phyloP scores from a whole-genome alignment of 2,888 invertebrate species.

The Deilephila elpenor region DNA sequence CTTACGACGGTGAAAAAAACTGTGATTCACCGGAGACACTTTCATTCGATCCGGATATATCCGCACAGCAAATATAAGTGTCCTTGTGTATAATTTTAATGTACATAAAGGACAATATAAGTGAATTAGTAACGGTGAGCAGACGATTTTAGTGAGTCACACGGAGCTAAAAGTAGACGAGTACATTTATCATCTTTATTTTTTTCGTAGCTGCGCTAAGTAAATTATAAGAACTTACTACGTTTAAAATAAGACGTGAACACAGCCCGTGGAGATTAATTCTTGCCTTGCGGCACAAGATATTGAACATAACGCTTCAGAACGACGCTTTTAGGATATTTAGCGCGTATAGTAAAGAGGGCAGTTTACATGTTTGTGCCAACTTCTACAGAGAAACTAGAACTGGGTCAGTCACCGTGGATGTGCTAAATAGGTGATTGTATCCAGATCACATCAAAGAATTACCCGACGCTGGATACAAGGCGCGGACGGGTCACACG shows the following conservation, averaged over 20 bases:
- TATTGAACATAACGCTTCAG: constrained; percentile 46
- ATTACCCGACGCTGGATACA: constrained; percentile 56
- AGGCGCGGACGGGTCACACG: constrained; percentile 55
- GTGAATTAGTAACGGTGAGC: constrained; percentile 54
- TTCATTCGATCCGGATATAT: constrained; percentile 80
- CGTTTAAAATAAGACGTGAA: constrained; percentile 45
- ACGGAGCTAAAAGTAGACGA: constrained; percentile 45
- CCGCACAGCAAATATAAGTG: constrained; percentile 73
- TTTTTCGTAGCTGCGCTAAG: constrained; percentile 47
- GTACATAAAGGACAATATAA: constrained; percentile 73
- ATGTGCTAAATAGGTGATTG: constrained; percentile 75
- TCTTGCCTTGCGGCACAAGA: constrained; percentile 45
- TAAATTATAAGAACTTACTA: constrained; percentile 46
- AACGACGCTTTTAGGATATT: constrained; percentile 64
- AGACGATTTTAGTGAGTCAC: constrained; percentile 63
- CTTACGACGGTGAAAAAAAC: constrained; percentile 65
- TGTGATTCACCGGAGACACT: constrained; percentile 78
- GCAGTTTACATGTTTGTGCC: constrained; percentile 84
- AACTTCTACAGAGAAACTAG: constrained; percentile 76
- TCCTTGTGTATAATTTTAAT: constrained; percentile 77
- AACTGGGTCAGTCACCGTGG: constrained; percentile 80
- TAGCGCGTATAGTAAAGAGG: constrained; percentile 77
- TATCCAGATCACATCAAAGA: constrained; percentile 82
- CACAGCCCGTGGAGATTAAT: constrained; percentile 42
- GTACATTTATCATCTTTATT: constrained; percentile 47